phyloP scores from a whole-genome alignment of 2,888 invertebrate species.

The Ennomos quercinarius region DNA sequence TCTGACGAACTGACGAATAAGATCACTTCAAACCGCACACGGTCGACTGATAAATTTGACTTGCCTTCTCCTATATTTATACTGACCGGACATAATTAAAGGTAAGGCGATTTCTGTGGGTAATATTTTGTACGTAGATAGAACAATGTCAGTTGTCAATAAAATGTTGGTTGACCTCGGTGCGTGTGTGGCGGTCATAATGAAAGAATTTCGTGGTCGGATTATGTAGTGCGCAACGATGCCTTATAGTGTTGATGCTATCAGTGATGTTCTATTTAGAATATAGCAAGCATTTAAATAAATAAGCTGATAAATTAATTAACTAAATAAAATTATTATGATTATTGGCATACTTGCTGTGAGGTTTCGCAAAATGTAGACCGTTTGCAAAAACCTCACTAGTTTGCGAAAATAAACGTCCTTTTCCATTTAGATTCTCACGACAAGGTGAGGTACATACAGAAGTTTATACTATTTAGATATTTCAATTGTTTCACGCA shows the following conservation, averaged over 20 bases:
- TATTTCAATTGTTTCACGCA: too few species aligned
- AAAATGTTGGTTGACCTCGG: slow-evolving; percentile 72
- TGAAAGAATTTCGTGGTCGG: slow-evolving; percentile 74
- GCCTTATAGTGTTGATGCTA: slow-evolving; percentile 26
- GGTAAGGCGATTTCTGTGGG: slow-evolving; percentile 60
- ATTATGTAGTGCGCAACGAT: slow-evolving; percentile 71
- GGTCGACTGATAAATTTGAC: slow-evolving; percentile 68
- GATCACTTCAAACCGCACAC: slow-evolving; percentile 72
- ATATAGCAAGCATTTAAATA: slow-evolving; percentile 6
- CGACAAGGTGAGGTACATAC: too few species aligned
- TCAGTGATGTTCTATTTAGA: slow-evolving; percentile 10
- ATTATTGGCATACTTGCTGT: too few species aligned
- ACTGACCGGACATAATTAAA: slow-evolving; percentile 78
- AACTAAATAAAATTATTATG: neutral
- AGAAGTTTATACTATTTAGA: too few species aligned
- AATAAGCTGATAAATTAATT: slow-evolving; percentile 11
- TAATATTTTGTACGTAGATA: slow-evolving; percentile 53
- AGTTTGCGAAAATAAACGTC: too few species aligned
- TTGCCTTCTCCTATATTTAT: slow-evolving; percentile 68
- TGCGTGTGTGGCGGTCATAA: slow-evolving; percentile 66
- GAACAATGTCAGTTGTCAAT: slow-evolving; percentile 82
- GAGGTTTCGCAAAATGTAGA: too few species aligned
- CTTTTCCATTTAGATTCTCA: too few species aligned
- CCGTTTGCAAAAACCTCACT: too few species aligned
- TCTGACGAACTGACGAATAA: slow-evolving; percentile 53